A percentile compares a stretch with the other conserved stretches of the same genome.
Evolutionary conservation across 2,113 vertebrate species (phyloP).

Genomic region (Leiothrix lutea): DNA sequence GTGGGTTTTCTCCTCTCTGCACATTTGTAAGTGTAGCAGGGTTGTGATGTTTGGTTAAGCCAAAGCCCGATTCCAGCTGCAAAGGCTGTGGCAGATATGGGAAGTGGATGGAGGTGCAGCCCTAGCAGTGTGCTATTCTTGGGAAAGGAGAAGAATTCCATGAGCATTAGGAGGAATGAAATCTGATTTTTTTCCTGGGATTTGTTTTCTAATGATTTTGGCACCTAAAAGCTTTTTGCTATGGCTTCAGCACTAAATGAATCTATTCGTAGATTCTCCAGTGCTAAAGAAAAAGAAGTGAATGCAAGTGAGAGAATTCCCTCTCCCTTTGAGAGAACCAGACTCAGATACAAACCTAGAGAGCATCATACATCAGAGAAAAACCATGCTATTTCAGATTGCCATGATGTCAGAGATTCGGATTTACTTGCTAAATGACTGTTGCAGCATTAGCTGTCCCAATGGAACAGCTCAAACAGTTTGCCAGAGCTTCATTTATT

Average conservation of each 20-base stretch:
- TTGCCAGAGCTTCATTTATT: background rate
- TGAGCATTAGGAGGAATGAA: background rate
- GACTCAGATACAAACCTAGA: background rate
- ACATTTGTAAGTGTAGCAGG: background rate
- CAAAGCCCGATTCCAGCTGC: background rate
- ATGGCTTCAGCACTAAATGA: background rate
- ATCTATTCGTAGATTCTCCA: background rate
- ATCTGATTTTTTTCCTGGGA: background rate
- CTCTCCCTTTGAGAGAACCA: background rate
- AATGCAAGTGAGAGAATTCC: background rate
- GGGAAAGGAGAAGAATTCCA: background rate
- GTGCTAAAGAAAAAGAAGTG: background rate
- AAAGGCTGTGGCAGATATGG: background rate
- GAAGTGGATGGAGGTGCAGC: background rate
- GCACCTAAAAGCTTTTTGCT: background rate
- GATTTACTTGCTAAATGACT: background rate
- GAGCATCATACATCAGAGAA: background rate
- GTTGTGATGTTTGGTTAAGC: accelerated
- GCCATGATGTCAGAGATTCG: background rate
- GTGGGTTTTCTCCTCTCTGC: background rate
- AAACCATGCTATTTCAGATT: background rate
- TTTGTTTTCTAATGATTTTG: background rate
- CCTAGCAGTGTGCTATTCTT: background rate
- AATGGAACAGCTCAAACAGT: background rate
- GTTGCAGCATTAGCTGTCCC: background rate